Percentiles rank a stretch among this genome's conserved stretches.
phyloP scores from a whole-genome alignment of 2,113 vertebrate genomes.

The Microtus pennsylvanicus region DNA sequence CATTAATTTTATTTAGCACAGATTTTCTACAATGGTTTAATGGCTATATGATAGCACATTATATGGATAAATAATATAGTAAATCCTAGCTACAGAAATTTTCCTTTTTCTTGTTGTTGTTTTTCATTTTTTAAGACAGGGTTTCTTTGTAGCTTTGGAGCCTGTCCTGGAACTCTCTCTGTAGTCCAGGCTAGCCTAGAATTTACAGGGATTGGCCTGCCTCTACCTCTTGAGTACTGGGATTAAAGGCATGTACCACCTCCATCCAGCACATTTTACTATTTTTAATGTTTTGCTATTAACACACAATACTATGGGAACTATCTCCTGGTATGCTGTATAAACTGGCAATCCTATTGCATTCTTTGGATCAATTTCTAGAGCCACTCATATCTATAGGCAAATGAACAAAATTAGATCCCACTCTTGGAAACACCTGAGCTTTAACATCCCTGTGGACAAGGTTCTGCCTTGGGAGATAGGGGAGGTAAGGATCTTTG shows the following conservation, averaged over 20 bases:
- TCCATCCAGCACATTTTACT: neutral
- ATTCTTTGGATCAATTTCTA: slow-evolving; percentile 1
- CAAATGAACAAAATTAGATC: neutral
- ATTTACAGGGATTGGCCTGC: too few relatives aligned
- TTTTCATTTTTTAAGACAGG: too few relatives aligned
- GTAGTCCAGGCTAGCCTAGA: too few relatives aligned
- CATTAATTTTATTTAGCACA: slow-evolving; percentile 39
- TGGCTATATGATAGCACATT: neutral
- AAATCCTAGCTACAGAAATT: neutral
- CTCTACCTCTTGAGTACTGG: too few relatives aligned
- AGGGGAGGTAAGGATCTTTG: neutral
- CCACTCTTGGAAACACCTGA: neutral
- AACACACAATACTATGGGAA: neutral
- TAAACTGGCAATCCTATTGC: neutral
- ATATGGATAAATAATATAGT: neutral
- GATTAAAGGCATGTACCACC: too few relatives aligned
- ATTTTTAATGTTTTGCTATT: neutral
- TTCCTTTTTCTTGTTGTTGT: too few relatives aligned
- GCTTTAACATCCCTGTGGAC: neutral
- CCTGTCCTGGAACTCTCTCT: too few relatives aligned
- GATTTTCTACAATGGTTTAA: neutral
- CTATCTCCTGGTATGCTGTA: neutral
- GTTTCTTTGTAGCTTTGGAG: too few relatives aligned
- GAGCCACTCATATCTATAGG: neutral
- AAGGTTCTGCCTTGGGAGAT: neutral